Evolutionary conservation across 1,140 invertebrate genomes (phyloP).

Genomic region (Glossosoma conforme): DNA sequence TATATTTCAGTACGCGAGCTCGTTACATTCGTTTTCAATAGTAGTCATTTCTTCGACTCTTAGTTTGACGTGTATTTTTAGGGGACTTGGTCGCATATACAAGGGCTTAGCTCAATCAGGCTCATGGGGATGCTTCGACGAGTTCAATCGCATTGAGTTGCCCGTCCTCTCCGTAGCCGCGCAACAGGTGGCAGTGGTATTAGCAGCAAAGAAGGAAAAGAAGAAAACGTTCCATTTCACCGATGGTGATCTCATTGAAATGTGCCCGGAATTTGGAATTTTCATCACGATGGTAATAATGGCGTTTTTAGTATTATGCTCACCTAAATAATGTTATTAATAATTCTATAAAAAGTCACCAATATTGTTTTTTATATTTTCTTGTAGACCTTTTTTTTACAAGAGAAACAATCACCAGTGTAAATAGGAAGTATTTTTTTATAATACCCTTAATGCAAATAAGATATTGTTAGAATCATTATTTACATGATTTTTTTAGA

Average conservation of each 20-base stretch:
- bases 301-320: too few species aligned
- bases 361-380: neutral
- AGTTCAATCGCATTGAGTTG: conserved; percentile 94
- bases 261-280: conserved; percentile 95
- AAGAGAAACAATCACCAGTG: neutral
- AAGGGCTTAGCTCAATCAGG: conserved; percentile 91
- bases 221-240: conserved; percentile 87
- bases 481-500: conserved; percentile 61
- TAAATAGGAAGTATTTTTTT: neutral
- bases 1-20: neutral
- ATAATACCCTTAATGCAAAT: neutral
- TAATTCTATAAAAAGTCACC: too few species aligned
- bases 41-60: neutral
- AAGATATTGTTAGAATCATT: neutral
- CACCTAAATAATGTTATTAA: too few species aligned
- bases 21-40: neutral
- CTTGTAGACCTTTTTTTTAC: too few species aligned
- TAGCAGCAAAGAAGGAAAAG: conserved; percentile 88
- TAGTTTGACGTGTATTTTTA: conserved; percentile 40
- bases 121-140: conserved; percentile 95
- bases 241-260: conserved; percentile 87
- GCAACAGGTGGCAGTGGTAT: conserved; percentile 93
- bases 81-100: conserved; percentile 84
- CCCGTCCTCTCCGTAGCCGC: conserved; percentile 94
- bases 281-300: conserved; percentile 89